Percentiles rank a stretch among this genome's conserved stretches.
Evolutionary conservation across 2,113 vertebrate species (phyloP).

Genomic region (Hypocryptadius cinnamomeus): DNA sequence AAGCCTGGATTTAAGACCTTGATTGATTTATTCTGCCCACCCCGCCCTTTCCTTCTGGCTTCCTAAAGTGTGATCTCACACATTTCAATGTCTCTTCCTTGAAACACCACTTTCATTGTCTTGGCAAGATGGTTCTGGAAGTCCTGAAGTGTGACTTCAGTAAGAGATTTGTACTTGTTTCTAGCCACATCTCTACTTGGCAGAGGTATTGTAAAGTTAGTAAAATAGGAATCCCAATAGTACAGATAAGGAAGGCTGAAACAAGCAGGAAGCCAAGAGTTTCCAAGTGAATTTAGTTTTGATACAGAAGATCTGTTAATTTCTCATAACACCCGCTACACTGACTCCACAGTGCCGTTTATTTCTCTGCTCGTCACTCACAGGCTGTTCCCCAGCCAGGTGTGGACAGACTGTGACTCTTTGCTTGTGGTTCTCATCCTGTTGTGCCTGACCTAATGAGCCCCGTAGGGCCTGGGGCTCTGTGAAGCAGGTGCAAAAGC

Average conservation of each 20-base stretch:
- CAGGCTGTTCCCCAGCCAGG: neutral
- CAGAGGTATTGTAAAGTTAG: neutral
- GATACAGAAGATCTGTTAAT: neutral
- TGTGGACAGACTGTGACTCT: accelerated
- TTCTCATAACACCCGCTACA: neutral
- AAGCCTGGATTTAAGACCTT: neutral
- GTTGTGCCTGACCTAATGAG: neutral
- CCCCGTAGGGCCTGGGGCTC: neutral
- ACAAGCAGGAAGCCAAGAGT: neutral
- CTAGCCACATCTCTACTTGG: neutral
- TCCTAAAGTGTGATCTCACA: neutral
- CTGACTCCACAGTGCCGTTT: neutral
- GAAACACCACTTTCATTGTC: neutral
- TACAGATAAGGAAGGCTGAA: neutral
- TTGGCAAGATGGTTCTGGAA: neutral
- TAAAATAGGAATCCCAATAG: neutral
- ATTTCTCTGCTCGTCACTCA: neutral
- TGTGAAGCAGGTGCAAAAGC: neutral
- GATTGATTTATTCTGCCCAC: neutral
- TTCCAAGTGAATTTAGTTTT: neutral
- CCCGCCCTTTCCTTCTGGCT: neutral
- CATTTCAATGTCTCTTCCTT: neutral
- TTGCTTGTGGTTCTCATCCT: neutral
- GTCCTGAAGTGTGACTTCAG: neutral
- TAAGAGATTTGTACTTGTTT: neutral